These are phyloP conservation scores for Melinaea marsaeus DNA, from an alignment of 2,888 invertebrate genomes.

Conservation along the genomic window DNA sequence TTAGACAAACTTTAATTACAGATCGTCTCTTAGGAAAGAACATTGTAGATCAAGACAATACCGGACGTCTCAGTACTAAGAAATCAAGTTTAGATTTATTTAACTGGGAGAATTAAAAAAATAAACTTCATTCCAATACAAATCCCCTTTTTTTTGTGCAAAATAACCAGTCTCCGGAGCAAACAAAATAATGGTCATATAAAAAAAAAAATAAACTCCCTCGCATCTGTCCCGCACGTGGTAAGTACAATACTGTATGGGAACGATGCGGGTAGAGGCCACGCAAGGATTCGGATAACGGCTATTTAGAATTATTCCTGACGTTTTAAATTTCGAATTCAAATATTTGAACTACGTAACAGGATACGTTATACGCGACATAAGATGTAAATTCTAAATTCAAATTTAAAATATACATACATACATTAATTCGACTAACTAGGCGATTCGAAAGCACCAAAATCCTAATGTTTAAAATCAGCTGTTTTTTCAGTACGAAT, in stretches of 20 bases:
- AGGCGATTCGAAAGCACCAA: slow-evolving; percentile 6
- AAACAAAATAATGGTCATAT: slow-evolving; percentile 22
- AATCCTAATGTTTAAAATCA: background rate
- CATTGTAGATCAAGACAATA: slow-evolving; percentile 7
- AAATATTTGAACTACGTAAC: background rate
- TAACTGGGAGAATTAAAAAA: background rate
- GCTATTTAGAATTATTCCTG: background rate
- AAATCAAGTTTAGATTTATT: background rate
- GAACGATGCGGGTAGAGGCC: slow-evolving; percentile 36
- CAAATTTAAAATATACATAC: background rate
- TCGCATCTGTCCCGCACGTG: slow-evolving; percentile 66
- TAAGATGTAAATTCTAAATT: background rate
- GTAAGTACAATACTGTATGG: slow-evolving; percentile 43
- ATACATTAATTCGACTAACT: background rate
- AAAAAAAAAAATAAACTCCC: slow-evolving; percentile 36
- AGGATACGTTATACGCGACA: no score
- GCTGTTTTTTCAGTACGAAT: background rate
- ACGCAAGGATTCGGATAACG: slow-evolving; percentile 9
- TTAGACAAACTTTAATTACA: slow-evolving; percentile 28
- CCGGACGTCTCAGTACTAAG: background rate
- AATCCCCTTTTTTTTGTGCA: background rate
- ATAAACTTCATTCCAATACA: background rate
- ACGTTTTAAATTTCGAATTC: slow-evolving; percentile 3
- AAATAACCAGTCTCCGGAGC: background rate
- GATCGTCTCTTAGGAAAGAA: slow-evolving; percentile 14